phyloP scores from a whole-genome alignment of 1,140 invertebrate genomes.

The Forficula auricularia region DNA sequence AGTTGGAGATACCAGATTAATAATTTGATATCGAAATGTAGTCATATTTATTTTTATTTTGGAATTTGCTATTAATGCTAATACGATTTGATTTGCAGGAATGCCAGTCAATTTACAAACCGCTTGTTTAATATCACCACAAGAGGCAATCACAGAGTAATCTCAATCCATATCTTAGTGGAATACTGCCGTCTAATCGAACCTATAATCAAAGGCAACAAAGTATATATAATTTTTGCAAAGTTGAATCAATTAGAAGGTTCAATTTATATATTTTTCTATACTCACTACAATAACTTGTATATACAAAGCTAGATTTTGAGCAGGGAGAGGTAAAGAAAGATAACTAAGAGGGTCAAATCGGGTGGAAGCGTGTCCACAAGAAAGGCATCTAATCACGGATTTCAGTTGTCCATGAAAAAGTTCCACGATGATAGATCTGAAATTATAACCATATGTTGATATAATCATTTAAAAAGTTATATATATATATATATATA shows the following conservation, averaged over 20 bases:
- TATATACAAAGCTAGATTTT: too few species aligned
- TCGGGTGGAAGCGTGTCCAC: constrained; percentile 59
- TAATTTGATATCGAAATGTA: constrained; percentile 1
- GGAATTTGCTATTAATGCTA: constrained; percentile 49
- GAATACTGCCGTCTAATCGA: constrained; percentile 55
- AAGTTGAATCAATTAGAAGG: neutral
- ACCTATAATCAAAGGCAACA: constrained; percentile 37
- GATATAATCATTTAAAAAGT: too few species aligned
- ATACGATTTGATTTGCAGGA: constrained; percentile 37
- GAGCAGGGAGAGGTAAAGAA: constrained; percentile 55
- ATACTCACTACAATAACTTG: too few species aligned
- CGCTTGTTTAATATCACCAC: constrained; percentile 34
- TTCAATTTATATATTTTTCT: too few species aligned
- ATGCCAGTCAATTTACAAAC: constrained; percentile 44
- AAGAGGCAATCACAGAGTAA: constrained; percentile 21
- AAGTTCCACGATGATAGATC: constrained; percentile 72
- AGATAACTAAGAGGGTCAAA: constrained; percentile 82
- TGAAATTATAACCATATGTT: too few species aligned
- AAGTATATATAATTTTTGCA: constrained; percentile 5
- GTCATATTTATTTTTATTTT: constrained; percentile 34
- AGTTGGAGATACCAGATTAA: constrained; percentile 1
- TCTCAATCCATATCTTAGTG: constrained; percentile 63
- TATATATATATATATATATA: too few species aligned
- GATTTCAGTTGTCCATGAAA: constrained; percentile 84
- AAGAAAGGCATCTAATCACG: constrained; percentile 43